Evolutionary conservation across 1,140 invertebrate genomes (phyloP).

Genomic region (Chironomus tepperi): DNA sequence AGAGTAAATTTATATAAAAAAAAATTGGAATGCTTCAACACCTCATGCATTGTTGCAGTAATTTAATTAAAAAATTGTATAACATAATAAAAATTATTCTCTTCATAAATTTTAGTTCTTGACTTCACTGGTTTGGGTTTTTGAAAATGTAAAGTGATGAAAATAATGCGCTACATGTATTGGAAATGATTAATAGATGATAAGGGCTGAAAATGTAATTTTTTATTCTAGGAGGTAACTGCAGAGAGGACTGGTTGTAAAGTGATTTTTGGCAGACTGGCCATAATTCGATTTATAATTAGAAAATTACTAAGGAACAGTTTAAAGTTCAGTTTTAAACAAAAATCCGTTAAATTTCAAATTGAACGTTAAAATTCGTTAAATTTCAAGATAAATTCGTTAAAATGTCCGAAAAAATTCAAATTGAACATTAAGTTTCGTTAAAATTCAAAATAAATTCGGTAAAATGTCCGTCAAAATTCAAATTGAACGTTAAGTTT

Average conservation of each 20-base stretch:
- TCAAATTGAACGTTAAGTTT: too few relatives aligned
- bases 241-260: not conserved
- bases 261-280: too few relatives aligned
- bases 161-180: not conserved
- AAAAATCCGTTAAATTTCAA: too few relatives aligned
- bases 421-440: too few relatives aligned
- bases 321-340: too few relatives aligned
- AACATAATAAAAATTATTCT: slow-evolving; percentile 4
- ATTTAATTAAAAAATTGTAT: slow-evolving; percentile 10
- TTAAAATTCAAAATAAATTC: too few relatives aligned
- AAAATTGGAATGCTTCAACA: slow-evolving; percentile 8
- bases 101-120: not conserved
- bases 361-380: too few relatives aligned
- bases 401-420: too few relatives aligned
- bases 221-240: not conserved
- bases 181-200: not conserved
- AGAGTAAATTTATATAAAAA: not conserved
- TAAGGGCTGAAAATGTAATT: not conserved
- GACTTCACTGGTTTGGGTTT: not conserved
- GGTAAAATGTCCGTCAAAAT: too few relatives aligned
- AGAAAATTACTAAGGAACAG: too few relatives aligned
- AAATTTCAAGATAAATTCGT: too few relatives aligned
- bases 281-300: too few relatives aligned
- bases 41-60: not conserved
- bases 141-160: not conserved